Evolutionary conservation across 2,113 vertebrate genomes (phyloP), one percentile per base, ranked within the genome.

Genomic region (Hippoglossus stenolepis): DNA sequence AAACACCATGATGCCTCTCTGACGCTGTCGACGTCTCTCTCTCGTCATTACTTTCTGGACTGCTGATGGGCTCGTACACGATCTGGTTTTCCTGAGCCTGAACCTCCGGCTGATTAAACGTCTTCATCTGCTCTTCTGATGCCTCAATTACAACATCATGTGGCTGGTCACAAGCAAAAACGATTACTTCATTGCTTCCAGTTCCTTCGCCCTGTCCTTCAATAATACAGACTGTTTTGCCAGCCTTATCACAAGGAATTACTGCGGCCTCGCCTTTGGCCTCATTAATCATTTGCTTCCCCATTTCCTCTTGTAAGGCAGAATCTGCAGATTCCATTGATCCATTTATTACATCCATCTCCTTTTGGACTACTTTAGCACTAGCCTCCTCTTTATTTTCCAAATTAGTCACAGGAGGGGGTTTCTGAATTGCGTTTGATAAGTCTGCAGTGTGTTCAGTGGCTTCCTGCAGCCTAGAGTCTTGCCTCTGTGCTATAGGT

Each of bases 1-100:
- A 77, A 14, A 85, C 4, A 1, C 65, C 70, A 15, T 24, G 45
- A 10, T 85, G 79, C 3, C 79, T 78, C 64, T 85, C 79, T 43
- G 70, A 47, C 4, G 38, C 65, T 24, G 74, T 21, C 31, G 63
- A 57, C 60, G 75, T 45, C 10, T 90, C 90, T 11, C 72, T 43
- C 8, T 73, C 92, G 12, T 65, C 80, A 47, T 21, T 77, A 59
- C 91, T 92, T 69, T 93, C 92, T 58, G 91, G 92, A 51, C 92
- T 92, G 24, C 92, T 93, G 56, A 93, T 92, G 12, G 91, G 90
- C 49, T 93, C 91, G 2, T 92, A 93, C 23, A 92, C 91, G 0
- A 92, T 85, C 76, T 89, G 85, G 73, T 77, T 82, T 70, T 85
- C 82, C 21, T 78, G 70, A 28, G 74, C 53, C 57, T 79, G 66